A percentile compares a stretch with the other conserved stretches of the same genome.
Evolutionary conservation across 2,797 vertebrate species (phyloP).

Genomic region (Gymnothorax javanicus): DNA sequence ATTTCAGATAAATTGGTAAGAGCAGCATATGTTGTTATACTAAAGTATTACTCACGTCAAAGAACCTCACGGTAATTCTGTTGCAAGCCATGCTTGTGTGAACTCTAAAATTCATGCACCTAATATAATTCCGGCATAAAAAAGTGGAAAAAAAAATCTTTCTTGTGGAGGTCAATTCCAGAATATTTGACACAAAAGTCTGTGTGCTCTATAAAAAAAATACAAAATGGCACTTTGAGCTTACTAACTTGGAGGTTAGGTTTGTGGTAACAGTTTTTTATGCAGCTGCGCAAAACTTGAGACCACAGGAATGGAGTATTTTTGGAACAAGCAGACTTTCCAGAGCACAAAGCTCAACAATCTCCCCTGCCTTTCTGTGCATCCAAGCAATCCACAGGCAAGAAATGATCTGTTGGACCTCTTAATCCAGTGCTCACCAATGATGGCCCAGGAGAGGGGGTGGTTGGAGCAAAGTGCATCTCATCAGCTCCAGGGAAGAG

Average conservation of each 20-base stretch:
- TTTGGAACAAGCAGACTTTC: conserved; percentile 61
- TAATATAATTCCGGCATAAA: conserved; percentile 21
- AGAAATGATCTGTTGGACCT: conserved; percentile 57
- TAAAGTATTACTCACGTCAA: conserved; percentile 49
- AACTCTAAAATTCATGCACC: not conserved
- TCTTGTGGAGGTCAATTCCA: conserved; percentile 64
- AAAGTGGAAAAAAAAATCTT: conserved; percentile 51
- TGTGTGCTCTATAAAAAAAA: conserved; percentile 54
- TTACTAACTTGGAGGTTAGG: conserved; percentile 64
- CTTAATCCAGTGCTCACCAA: conserved; percentile 59
- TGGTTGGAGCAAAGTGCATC: conserved; percentile 62
- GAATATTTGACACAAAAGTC: conserved; percentile 63
- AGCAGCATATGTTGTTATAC: conserved; percentile 43
- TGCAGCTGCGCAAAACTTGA: conserved; percentile 63
- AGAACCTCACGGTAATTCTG: conserved; percentile 64
- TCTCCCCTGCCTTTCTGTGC: conserved; percentile 53
- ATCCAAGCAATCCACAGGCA: conserved; percentile 64
- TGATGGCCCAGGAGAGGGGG: conserved; percentile 60
- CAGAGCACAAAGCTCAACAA: conserved; percentile 60
- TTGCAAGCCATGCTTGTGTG: not conserved
- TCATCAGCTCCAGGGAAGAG: conserved; percentile 61
- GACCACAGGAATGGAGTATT: conserved; percentile 76
- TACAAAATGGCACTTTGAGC: conserved; percentile 62
- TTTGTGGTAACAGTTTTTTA: conserved; percentile 66
- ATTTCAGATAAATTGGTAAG: conserved; percentile 37